Evolutionary conservation across 2,888 invertebrate genomes (phyloP).

Genomic region (Ophion obscuratus): DNA sequence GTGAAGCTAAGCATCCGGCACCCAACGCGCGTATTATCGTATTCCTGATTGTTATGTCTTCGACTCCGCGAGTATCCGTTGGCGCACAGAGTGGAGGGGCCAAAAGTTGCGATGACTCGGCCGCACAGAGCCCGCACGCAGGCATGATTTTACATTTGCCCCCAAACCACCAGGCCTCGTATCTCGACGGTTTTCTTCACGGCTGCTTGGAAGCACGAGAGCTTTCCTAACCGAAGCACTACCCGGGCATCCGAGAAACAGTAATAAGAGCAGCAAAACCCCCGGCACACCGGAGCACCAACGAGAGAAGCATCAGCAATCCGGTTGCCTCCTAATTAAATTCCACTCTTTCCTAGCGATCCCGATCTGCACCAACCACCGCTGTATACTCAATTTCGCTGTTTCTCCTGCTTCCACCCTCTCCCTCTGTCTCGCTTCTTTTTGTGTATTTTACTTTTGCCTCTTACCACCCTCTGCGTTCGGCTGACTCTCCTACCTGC

Average conservation of each 20-base stretch:
- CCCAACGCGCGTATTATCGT: conserved; percentile 80
- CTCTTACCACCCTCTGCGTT: conserved; percentile 40
- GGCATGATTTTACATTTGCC: conserved; percentile 44
- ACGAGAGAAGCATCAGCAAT: conserved; percentile 65
- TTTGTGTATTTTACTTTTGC: conserved; percentile 63
- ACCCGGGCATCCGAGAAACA: conserved; percentile 41
- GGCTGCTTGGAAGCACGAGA: conserved; percentile 79
- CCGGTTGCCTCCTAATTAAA: conserved; percentile 80
- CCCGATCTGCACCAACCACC: conserved; percentile 54
- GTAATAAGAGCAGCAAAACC: conserved; percentile 59
- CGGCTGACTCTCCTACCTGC: conserved; percentile 24
- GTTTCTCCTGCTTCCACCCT: conserved; percentile 36
- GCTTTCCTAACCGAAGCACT: conserved; percentile 67
- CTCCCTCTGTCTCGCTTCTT: conserved; percentile 39
- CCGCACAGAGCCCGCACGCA: conserved; percentile 18
- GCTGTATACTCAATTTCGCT: conserved; percentile 54
- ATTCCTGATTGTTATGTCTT: conserved; percentile 83
- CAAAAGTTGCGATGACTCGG: conserved; percentile 54
- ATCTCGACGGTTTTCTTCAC: conserved; percentile 75
- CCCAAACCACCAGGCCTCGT: conserved; percentile 50
- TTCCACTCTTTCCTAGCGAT: conserved; percentile 81
- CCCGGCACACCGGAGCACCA: conserved; percentile 27
- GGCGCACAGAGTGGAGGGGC: conserved; percentile 2
- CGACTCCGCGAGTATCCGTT: conserved; percentile 63
- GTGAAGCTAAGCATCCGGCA: conserved; percentile 79